Evolutionary conservation across 2,113 vertebrate genomes (phyloP), one percentile per base, ranked within the genome.

Genomic region (Xenopus tropicalis): DNA sequence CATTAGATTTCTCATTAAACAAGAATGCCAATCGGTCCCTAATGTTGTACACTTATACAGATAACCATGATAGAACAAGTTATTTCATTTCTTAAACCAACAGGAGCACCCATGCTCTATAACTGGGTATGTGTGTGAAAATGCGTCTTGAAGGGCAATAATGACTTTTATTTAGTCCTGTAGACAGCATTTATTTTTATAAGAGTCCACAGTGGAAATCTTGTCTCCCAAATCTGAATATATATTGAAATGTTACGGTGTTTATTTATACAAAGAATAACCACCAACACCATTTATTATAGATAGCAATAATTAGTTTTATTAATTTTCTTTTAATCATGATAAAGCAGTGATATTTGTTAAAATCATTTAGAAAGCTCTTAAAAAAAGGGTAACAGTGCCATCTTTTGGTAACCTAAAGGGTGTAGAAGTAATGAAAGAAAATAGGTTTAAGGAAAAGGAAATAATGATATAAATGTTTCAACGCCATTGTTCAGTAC

Each of bases 301-400:
- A 54, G 66, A 75, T 69, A 22, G 24, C 57, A 62, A 75, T 69
- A 75, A 69, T 63, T 68, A 75, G 46, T 69, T 69, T 75, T 75
- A 74, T 69, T 75, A 62, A 69, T 69, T 52, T 75, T 75, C 58
- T 75, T 66, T 52, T 75, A 62, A 62, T 62, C 46, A 54, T 62
- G 62, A 75, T 51, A n/a, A 61, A 54, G 20, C 56, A 14, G 16
- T 42, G 29, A 21, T 14, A 19, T 23, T 14, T 6, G 4, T 29
- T 19, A 52, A 14, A 20, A 13, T 1, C 52, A 54, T 54, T 54
- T 54, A n/a, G n/a, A 1, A 54, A n/a, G 19, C 20, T 24, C 2
- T 29, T 16, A 2, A 10, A 22, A 10, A 22, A 59, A 44, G 66
- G 14, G 46, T 22, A 19, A 66, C 66, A 61, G 57, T 75, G 66